Evolutionary conservation across 2,797 vertebrate genomes (phyloP).

Genomic region (Sandelia bainsii): DNA sequence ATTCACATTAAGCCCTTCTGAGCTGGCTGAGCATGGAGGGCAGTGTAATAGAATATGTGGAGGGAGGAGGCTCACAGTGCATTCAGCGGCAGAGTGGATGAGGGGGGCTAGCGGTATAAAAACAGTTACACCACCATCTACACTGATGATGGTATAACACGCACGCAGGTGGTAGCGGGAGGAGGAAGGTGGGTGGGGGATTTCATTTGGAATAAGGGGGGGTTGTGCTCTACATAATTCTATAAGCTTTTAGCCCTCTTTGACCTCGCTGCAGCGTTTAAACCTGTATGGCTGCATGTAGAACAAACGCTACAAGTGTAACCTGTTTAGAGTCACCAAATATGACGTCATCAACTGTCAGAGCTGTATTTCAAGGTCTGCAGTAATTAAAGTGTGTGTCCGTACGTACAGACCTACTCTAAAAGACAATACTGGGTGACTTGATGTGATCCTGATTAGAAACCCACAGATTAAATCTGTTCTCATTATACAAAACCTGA

Average conservation of each 20-base stretch:
- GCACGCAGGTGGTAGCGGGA: constrained; percentile 18
- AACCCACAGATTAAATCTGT: constrained; percentile 23
- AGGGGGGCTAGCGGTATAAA: constrained; percentile 25
- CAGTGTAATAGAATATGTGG: constrained; percentile 65
- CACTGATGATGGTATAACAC: constrained; percentile 47
- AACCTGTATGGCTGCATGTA: background rate
- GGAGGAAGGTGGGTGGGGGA: constrained; percentile 1
- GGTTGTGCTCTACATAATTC: constrained; percentile 38
- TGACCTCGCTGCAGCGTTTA: constrained; percentile 19
- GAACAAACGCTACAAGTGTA: background rate
- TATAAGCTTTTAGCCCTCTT: constrained; percentile 34
- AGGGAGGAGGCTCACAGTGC: constrained; percentile 29
- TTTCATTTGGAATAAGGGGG: constrained; percentile 31
- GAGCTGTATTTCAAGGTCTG: background rate
- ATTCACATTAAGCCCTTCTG: constrained; percentile 39
- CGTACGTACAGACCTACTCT: background rate
- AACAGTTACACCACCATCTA: constrained; percentile 43
- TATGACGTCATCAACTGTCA: background rate
- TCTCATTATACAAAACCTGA: constrained; percentile 7
- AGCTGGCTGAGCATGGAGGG: constrained; percentile 41
- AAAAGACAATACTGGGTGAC: background rate
- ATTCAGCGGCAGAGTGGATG: constrained; percentile 63
- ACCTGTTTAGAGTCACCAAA: background rate
- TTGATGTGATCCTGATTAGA: background rate
- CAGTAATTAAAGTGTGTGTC: background rate